A percentile compares a stretch with the other conserved stretches of the same genome.
These are phyloP conservation scores for Platyrinchus mystaceus DNA, from an alignment of 2,797 vertebrate genomes.

Conservation along the genomic window DNA sequence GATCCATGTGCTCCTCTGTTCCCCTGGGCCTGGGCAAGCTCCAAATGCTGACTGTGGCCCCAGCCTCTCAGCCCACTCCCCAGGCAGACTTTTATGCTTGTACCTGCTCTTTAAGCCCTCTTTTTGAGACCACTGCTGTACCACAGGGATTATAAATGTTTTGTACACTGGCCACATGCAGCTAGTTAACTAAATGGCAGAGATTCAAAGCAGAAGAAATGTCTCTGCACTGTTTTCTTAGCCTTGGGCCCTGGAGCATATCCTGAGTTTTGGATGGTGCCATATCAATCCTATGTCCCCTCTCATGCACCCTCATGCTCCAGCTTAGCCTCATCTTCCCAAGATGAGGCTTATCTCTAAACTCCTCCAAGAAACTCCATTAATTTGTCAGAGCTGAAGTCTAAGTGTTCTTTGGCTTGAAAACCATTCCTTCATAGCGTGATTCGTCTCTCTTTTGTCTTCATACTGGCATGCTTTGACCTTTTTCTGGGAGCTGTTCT, in stretches of 20 bases:
- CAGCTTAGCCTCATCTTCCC: not conserved
- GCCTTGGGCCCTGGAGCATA: not conserved
- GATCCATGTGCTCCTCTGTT: not conserved
- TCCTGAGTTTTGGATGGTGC: not conserved
- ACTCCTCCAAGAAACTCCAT: not conserved
- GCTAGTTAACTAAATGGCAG: not conserved
- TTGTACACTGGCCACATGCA: not conserved
- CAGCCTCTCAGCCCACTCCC: not conserved
- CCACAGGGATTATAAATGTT: not conserved
- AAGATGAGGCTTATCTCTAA: not conserved
- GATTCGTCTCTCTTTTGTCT: not conserved
- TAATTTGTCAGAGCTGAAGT: not conserved
- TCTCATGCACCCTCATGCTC: not conserved
- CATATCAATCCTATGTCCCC: not conserved
- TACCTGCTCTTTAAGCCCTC: not conserved
- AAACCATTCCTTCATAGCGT: not conserved
- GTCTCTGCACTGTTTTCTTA: not conserved
- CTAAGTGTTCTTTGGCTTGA: not conserved
- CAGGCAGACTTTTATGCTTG: not conserved
- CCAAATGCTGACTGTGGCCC: not conserved
- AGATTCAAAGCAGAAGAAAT: not conserved
- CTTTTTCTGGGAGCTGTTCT: not conserved
- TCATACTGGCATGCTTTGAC: not conserved
- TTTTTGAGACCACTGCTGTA: not conserved
- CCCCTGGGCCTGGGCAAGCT: not conserved